Evolutionary conservation across 1,140 invertebrate genomes (phyloP).

Genomic region (Heterodera carotae): DNA sequence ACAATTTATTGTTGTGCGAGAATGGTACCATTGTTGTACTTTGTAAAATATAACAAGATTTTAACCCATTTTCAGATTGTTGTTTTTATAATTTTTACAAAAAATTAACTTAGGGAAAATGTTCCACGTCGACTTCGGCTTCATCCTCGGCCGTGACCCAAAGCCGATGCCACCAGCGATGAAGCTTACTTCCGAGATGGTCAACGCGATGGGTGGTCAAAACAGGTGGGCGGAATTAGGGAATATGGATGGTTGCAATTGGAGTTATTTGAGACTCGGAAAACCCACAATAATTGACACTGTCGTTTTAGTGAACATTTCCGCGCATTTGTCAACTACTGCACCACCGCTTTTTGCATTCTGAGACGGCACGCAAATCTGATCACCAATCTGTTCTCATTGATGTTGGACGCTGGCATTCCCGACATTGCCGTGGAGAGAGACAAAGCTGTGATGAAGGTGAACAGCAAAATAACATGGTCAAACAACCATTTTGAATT

Average conservation of each 20-base stretch:
- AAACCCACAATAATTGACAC: too few relatives aligned
- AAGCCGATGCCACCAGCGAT: constrained; percentile 96
- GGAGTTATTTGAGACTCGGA: neutral
- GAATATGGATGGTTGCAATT: neutral
- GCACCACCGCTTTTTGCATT: constrained; percentile 93
- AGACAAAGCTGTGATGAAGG: constrained; percentile 79
- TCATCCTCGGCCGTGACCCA: constrained; percentile 94
- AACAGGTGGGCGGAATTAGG: constrained; percentile 66
- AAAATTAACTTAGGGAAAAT: constrained; percentile 17
- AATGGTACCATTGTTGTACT: constrained; percentile 73
- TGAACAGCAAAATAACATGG: neutral
- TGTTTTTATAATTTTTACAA: neutral
- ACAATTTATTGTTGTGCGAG: constrained; percentile 79
- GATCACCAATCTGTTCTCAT: constrained; percentile 92
- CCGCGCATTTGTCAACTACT: constrained; percentile 88
- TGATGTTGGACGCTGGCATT: constrained; percentile 97
- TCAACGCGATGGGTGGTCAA: constrained; percentile 95
- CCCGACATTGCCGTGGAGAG: constrained; percentile 97
- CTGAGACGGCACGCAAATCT: constrained; percentile 91
- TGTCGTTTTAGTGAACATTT: constrained; percentile 78
- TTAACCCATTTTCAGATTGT: neutral
- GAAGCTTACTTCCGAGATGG: constrained; percentile 98
- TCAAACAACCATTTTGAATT: too few relatives aligned
- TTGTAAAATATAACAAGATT: too few relatives aligned
- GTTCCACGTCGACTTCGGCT: constrained; percentile 99